Base-by-base conservation (phyloP, 2,113 vertebrate species). In the Nothobranchius furzeri region DNA sequence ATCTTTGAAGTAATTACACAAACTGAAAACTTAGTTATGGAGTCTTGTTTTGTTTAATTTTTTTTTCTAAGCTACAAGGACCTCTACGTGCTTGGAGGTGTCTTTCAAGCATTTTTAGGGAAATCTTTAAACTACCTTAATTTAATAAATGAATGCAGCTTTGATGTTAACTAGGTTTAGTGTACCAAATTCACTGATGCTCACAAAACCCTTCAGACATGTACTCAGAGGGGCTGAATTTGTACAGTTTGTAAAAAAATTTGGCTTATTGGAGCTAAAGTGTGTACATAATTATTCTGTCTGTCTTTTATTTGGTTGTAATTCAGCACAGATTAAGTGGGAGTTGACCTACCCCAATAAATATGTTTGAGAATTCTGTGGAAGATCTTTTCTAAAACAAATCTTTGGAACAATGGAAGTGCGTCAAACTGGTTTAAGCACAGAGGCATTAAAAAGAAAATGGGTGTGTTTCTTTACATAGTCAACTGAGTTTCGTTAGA, bases 191-290 rank as follows among this genome's bases (percentile, higher is more conserved):
- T 36, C 53, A 56, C 77, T 13, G 58, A 65, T 45, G 25, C 71
- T 49, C 60, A 62, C 35, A 37, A 63, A 63, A 4, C 36, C 48
- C 48, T 14, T 57, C 47, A 63, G 42, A 72, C 3, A 12, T 72
- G 75, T 70, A 64, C 45, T 64, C 73, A 43, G 65, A 88, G 86
- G 20, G 85, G 87, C 83, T 90, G 73, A 78, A 59, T 82, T 77
- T 88, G 79, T 85, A 87, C n/a, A 73, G 45, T 83, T 85, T 88
- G 74, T 87, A 73, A 87, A 85, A 85, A 90, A 82, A 76, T 68
- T 74, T 68, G 53, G 58, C 70, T 75, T 46, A 30, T 60, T 62
- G 50, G 58, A 75, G 64, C 57, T 75, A 4, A 36, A 25, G 43
- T 24, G 12, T 90, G 81, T 87, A 88, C 50, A 89, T 84, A 85